A percentile compares a stretch with the other conserved stretches of the same genome.
Evolutionary conservation across 2,888 invertebrate genomes (phyloP).

Genomic region (Phengaris alcon): DNA sequence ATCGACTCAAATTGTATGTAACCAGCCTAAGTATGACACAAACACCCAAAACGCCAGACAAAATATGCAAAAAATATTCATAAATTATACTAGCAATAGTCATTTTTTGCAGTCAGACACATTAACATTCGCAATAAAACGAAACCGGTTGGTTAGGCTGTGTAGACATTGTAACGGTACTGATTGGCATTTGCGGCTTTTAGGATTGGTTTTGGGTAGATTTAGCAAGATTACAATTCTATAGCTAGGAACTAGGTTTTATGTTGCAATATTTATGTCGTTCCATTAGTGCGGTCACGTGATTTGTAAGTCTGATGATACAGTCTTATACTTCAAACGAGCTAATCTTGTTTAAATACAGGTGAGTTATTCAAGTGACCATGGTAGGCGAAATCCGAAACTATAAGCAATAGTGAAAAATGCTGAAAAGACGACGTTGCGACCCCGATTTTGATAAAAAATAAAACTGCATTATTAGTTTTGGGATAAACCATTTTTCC

Average conservation of each 20-base stretch:
- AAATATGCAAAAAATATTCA: slow-evolving; percentile 27
- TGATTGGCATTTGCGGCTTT: slow-evolving; percentile 25
- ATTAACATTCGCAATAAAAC: slow-evolving; percentile 41
- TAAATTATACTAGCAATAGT: slow-evolving; percentile 24
- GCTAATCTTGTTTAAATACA: too few species aligned
- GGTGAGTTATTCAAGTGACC: too few species aligned
- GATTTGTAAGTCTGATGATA: too few species aligned
- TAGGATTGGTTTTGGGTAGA: slow-evolving; percentile 20
- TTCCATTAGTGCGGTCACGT: neutral
- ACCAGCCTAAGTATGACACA: neutral
- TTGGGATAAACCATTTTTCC: too few species aligned
- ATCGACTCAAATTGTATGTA: neutral
- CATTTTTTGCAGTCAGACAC: slow-evolving; percentile 32
- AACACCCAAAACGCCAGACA: slow-evolving; percentile 17
- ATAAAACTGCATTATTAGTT: too few species aligned
- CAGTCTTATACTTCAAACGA: neutral
- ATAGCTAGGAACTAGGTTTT: slow-evolving; percentile 18
- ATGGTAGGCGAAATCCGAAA: too few species aligned
- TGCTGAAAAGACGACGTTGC: too few species aligned
- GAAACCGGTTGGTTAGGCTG: slow-evolving; percentile 40
- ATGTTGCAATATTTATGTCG: neutral
- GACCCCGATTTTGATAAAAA: too few species aligned
- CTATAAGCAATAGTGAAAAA: too few species aligned
- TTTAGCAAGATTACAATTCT: slow-evolving; percentile 8
- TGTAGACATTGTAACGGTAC: slow-evolving; percentile 36